Conservation (phyloP, 1,140 invertebrate species). For the Hesperophylax magnus region DNA sequence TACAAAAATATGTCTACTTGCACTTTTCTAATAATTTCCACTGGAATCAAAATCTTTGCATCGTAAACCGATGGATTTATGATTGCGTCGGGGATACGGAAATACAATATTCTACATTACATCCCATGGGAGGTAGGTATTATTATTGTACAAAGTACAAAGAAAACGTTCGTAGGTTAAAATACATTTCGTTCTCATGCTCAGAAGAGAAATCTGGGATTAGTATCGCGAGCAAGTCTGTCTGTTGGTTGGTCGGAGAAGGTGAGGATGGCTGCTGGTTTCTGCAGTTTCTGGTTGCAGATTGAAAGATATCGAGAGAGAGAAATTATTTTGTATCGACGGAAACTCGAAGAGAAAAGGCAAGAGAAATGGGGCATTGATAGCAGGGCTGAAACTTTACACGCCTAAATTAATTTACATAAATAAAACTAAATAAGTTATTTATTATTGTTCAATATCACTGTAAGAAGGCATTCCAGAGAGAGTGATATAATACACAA, state of each 20-base stretch:
- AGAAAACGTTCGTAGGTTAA: not conserved
- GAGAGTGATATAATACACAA: too few species aligned
- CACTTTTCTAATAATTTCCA: too few species aligned
- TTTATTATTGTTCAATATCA: too few species aligned
- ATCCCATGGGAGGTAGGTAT: too few species aligned
- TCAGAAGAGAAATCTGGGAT: not conserved
- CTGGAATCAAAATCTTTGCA: too few species aligned
- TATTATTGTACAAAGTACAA: not conserved
- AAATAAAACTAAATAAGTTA: too few species aligned
- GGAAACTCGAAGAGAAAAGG: slow-evolving; percentile 5
- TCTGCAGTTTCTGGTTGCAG: not conserved
- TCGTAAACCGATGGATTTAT: too few species aligned
- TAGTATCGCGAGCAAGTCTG: not conserved
- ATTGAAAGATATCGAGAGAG: not conserved
- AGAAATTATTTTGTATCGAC: not conserved
- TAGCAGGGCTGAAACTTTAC: not conserved
- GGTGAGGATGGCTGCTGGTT: not conserved
- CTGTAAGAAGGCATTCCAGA: too few species aligned
- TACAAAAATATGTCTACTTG: too few species aligned
- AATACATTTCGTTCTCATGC: slow-evolving; percentile 10
- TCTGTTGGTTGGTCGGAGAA: not conserved
- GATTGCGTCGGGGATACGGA: too few species aligned
- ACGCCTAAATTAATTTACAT: too few species aligned
- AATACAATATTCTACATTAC: too few species aligned
- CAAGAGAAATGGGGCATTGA: not conserved